Conservation (phyloP, 2,888 invertebrate genomes). For the Bembecia ichneumoniformis region DNA sequence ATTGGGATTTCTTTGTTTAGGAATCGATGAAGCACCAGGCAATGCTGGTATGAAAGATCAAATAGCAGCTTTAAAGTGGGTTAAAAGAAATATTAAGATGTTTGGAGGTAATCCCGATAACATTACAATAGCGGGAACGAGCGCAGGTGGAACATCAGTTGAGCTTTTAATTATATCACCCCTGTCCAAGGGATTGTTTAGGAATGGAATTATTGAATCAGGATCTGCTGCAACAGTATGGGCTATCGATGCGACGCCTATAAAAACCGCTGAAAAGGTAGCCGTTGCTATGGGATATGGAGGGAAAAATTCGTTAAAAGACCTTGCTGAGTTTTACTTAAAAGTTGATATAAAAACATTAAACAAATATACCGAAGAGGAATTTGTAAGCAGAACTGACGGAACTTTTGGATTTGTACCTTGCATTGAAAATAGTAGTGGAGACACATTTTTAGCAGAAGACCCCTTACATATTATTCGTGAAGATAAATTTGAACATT, state of each 20-base stretch:
- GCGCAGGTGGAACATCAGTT: conserved; percentile 12
- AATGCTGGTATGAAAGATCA: conserved; percentile 17
- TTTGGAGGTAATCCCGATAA: conserved; percentile 13
- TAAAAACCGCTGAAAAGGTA: conserved; percentile 6
- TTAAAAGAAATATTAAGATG: conserved; percentile 11
- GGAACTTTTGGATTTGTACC: not conserved
- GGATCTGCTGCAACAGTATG: conserved; percentile 11
- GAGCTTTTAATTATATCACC: conserved; percentile 4
- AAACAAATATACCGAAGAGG: not conserved
- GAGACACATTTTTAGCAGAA: not conserved
- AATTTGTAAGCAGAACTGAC: not conserved
- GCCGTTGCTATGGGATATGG: not conserved
- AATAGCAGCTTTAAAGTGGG: conserved; percentile 13
- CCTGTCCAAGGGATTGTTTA: conserved; percentile 9
- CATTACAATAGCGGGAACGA: conserved; percentile 14
- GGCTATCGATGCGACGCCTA: conserved; percentile 7
- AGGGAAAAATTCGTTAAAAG: not conserved
- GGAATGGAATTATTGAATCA: conserved; percentile 12
- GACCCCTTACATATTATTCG: not conserved
- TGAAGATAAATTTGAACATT: not conserved
- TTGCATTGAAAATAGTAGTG: not conserved
- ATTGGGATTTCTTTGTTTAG: conserved; percentile 14
- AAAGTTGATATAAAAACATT: not conserved
- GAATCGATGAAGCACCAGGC: conserved; percentile 13
- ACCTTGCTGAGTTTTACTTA: not conserved